Conservation (phyloP, 2,888 invertebrate genomes). For the Drosophila borborema region DNA sequence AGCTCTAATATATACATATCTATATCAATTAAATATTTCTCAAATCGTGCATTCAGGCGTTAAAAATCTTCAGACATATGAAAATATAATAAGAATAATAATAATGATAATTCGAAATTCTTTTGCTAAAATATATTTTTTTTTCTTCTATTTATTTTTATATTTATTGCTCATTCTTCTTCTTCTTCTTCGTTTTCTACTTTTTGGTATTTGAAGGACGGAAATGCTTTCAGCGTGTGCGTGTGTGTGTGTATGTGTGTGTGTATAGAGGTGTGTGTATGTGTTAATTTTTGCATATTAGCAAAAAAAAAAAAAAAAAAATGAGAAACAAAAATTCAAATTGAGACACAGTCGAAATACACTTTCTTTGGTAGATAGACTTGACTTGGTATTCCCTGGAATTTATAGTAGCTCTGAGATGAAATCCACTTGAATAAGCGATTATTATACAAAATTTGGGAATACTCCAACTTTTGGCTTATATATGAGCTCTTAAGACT, state of each 20-base stretch:
- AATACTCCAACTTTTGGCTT: not conserved
- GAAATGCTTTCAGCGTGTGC: constrained; percentile 56
- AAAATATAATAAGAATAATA: constrained; percentile 16
- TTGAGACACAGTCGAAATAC: constrained; percentile 12
- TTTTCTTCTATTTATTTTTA: constrained; percentile 11
- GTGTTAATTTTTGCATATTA: constrained; percentile 70
- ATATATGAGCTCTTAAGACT: not conserved
- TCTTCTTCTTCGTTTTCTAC: not conserved
- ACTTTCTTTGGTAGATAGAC: not conserved
- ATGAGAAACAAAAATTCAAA: constrained; percentile 1
- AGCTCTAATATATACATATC: not conserved
- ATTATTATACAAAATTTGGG: too few species aligned
- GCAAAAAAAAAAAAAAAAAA: constrained; percentile 45
- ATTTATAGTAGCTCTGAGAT: not conserved
- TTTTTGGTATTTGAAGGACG: constrained; percentile 71
- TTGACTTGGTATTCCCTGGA: not conserved
- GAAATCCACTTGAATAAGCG: too few species aligned
- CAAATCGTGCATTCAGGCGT: constrained; percentile 62
- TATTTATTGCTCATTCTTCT: not conserved
- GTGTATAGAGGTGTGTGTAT: constrained; percentile 39
- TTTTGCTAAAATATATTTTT: constrained; percentile 26
- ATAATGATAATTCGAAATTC: constrained; percentile 51
- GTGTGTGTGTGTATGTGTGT: constrained; percentile 43
- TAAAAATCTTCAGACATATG: constrained; percentile 32
- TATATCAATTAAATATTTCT: constrained; percentile 27